Percentiles rank a stretch among this genome's conserved stretches.
phyloP scores from a whole-genome alignment of 1,140 invertebrate species.

The Hypothenemus hampei region DNA sequence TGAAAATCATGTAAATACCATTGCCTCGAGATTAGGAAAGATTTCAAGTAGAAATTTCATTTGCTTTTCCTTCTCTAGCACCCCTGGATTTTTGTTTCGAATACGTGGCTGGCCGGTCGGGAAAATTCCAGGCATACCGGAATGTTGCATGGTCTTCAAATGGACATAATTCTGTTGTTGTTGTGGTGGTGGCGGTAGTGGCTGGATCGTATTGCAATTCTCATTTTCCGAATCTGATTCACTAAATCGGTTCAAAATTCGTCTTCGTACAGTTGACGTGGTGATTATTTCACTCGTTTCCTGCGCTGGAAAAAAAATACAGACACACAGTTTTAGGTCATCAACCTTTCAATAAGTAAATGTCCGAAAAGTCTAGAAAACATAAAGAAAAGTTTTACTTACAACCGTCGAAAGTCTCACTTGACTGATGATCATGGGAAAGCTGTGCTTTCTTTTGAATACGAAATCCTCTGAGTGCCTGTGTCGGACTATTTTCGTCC shows the following conservation, averaged over 20 bases:
- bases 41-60: conserved; percentile 40
- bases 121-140: not conserved
- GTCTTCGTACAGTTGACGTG: conserved; percentile 5
- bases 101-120: not conserved
- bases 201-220: conserved; percentile 8
- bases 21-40: conserved; percentile 36
- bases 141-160: not conserved
- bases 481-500: conserved; percentile 30
- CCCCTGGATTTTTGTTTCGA: conserved; percentile 32
- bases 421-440: conserved; percentile 27
- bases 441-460: conserved; percentile 38
- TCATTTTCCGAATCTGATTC: conserved; percentile 42
- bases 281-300: not conserved
- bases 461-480: conserved; percentile 37
- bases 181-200: not conserved
- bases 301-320: conserved; percentile 17
- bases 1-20: not conserved
- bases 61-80: conserved; percentile 40
- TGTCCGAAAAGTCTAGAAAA: not conserved
- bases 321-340: no score
- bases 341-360: conserved; percentile 4
- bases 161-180: not conserved
- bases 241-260: conserved; percentile 32
- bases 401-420: conserved; percentile 29
- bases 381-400: conserved; percentile 23